These are phyloP conservation scores for Drosophila sp. DNA, from an alignment of 1,140 invertebrate genomes.

Conservation along the genomic window DNA sequence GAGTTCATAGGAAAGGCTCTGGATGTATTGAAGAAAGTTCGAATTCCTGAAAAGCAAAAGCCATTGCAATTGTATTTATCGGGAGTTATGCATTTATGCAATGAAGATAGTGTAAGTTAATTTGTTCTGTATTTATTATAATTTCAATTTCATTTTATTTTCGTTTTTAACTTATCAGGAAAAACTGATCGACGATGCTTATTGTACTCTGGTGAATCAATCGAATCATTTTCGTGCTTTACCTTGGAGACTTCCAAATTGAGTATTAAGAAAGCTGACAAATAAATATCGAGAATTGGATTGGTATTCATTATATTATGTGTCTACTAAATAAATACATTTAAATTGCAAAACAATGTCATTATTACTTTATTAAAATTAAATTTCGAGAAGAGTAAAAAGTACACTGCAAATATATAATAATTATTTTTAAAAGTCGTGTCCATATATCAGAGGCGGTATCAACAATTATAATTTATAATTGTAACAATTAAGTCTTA, in stretches of 20 bases:
- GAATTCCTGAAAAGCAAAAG: constrained; percentile 13
- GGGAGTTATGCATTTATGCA: constrained; percentile 18
- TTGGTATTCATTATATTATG: not conserved
- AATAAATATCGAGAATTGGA: not conserved
- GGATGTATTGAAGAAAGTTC: constrained; percentile 7
- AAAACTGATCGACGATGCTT: constrained; percentile 17
- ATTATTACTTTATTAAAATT: not conserved
- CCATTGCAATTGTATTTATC: constrained; percentile 22
- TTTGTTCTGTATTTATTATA: not conserved
- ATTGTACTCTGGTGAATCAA: constrained; percentile 11
- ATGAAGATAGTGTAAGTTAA: constrained; percentile 10
- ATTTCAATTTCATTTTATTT: not conserved
- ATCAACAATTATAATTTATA: constrained; percentile 52
- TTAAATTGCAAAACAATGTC: too few species aligned
- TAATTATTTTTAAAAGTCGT: not conserved
- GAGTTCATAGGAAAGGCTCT: constrained; percentile 16
- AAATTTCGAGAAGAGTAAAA: not conserved
- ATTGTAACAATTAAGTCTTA: constrained; percentile 64
- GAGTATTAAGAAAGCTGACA: not conserved
- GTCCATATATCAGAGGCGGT: constrained; percentile 24
- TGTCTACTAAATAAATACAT: not conserved
- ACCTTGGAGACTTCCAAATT: constrained; percentile 14
- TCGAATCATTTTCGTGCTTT: constrained; percentile 1
- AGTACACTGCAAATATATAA: not conserved
- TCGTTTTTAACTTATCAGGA: constrained; percentile 7